Percentiles rank a stretch among this genome's conserved stretches.
These are phyloP conservation scores for Enteromius afrohamiltoni DNA, from an alignment of 2,797 vertebrate species.

Conservation along the genomic window DNA sequence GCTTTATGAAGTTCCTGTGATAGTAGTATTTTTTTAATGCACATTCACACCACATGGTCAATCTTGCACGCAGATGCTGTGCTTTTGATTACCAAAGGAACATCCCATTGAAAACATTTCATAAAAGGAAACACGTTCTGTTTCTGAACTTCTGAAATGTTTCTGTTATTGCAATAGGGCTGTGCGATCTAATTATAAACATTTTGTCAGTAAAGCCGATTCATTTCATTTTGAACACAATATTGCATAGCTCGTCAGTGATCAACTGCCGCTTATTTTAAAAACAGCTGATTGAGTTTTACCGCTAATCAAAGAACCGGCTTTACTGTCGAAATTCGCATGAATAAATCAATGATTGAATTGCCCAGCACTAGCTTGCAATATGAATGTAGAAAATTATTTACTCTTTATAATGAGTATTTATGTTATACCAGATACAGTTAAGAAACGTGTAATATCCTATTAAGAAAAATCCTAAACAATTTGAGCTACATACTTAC, in stretches of 20 bases:
- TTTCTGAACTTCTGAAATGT: neutral
- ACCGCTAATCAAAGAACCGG: too few species aligned
- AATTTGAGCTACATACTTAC: neutral
- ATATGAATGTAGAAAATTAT: neutral
- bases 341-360: too few species aligned
- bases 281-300: too few species aligned
- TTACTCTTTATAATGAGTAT: neutral
- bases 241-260: too few species aligned
- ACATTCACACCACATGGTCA: neutral
- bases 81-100: neutral
- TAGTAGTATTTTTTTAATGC: constrained; percentile 18
- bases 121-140: neutral
- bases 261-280: too few species aligned
- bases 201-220: too few species aligned
- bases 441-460: neutral
- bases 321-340: too few species aligned
- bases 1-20: neutral
- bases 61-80: neutral
- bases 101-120: neutral
- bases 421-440: neutral
- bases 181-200: too few species aligned
- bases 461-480: neutral
- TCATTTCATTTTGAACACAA: too few species aligned
- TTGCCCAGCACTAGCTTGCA: too few species aligned
- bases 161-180: neutral